Base-by-base conservation (phyloP, 2,113 vertebrate species). In the Tychaedon coryphoeus region DNA sequence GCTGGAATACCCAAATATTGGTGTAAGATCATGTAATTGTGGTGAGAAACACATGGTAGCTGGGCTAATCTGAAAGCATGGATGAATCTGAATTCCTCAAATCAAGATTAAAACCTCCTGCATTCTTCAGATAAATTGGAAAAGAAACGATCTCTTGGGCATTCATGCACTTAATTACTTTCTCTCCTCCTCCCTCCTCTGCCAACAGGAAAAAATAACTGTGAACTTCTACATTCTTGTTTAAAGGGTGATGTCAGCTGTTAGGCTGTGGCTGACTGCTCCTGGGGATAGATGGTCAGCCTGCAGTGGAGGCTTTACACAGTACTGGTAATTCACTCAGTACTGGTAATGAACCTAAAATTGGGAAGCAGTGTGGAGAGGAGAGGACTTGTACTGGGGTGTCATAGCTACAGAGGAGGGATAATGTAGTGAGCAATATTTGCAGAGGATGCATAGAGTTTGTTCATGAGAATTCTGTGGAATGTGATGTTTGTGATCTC, bases 161-260 rank as follows among this genome's bases (percentile, higher is more conserved):
- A 83, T 94, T 95, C 62, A 47, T 66, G 50, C 33, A 50, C 67
- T 88, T 95, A 88, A 92, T 92, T 96, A 83, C 38, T 38, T 83
- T 93, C 60, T 72, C 50, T 94, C 33, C 36, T 95, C 80, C 31
- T 73, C 69, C 29, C 24, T 92, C 28, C 25, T 29, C 38, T 92
- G 51, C 67, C 56, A 83, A 70, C 14, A 90, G 45, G 19, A 70
- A 73, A 89, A 86, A 72, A 60, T 1, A 69, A 4, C 47, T 58
- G 23, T 10, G 14, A 79, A 88, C 12, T 88, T 94, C 34, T 50
- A 31, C 8, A 5, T 62, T 85, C 14, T 28, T 14, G 19, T 78
- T 71, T 79, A 78, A 80, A 75, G 28, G 26, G 22, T 60, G 40
- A 72, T 60, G 42, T 66, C 47, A 86, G 29, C 45, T 81, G 61